Evolutionary conservation across 2,113 vertebrate genomes (phyloP).

Genomic region (Thalassarche chlororhynchos): DNA sequence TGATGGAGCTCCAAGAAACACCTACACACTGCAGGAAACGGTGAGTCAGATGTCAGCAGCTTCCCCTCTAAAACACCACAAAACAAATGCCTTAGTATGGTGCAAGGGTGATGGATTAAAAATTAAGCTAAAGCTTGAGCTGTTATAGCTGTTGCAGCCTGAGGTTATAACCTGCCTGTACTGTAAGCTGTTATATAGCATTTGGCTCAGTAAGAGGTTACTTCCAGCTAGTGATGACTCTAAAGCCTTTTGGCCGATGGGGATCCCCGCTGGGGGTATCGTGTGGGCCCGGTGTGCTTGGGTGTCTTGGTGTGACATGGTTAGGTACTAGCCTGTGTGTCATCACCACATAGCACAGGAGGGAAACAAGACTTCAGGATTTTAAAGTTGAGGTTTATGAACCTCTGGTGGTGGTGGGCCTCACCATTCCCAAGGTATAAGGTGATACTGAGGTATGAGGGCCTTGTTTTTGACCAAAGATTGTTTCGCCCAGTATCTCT

Average conservation of each 20-base stretch:
- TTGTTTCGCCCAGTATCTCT: neutral
- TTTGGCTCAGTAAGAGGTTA: neutral
- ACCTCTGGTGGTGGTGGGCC: neutral
- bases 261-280: fast-evolving
- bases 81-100: neutral
- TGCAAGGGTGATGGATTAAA: neutral
- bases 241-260: neutral
- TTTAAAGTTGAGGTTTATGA: neutral
- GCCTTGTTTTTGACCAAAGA: neutral
- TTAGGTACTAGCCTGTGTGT: neutral
- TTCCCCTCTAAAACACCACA: neutral
- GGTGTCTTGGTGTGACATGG: neutral
- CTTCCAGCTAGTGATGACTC: neutral
- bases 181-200: neutral
- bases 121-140: neutral
- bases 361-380: neutral
- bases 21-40: neutral
- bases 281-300: neutral
- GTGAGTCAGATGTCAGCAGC: constrained; percentile 1
- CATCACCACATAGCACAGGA: neutral
- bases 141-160: neutral
- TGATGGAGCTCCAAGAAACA: neutral
- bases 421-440: neutral
- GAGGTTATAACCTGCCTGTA: neutral
- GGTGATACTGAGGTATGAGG: neutral